Percentiles rank a stretch among this genome's conserved stretches.
phyloP scores from a whole-genome alignment of 2,888 invertebrate species.

The Carabus problematicus region DNA sequence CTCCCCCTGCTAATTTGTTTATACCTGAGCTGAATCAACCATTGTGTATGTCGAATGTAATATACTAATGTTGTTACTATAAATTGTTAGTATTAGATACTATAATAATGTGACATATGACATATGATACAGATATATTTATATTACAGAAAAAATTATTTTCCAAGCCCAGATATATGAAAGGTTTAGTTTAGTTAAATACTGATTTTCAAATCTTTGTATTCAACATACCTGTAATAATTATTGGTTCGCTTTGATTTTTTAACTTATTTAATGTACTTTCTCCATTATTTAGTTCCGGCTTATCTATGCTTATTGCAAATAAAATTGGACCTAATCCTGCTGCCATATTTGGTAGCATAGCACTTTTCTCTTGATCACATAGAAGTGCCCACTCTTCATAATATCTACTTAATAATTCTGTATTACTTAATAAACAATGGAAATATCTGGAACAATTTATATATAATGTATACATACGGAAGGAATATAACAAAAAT shows the following conservation, averaged over 20 bases:
- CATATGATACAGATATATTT: too few relatives aligned
- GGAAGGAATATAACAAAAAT: slow-evolving; percentile 19
- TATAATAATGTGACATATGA: too few relatives aligned
- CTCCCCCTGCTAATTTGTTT: too few relatives aligned
- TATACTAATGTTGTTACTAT: too few relatives aligned
- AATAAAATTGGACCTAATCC: slow-evolving; percentile 89
- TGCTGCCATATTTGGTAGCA: slow-evolving; percentile 85
- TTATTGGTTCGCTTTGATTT: slow-evolving; percentile 70
- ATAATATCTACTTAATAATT: slow-evolving; percentile 73
- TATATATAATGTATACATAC: slow-evolving; percentile 15
- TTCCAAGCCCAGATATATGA: too few relatives aligned
- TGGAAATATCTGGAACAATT: slow-evolving; percentile 69
- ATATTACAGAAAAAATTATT: too few relatives aligned
- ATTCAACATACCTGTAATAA: slow-evolving; percentile 64
- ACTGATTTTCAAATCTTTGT: background rate
- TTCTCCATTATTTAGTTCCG: slow-evolving; percentile 73
- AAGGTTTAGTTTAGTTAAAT: too few relatives aligned
- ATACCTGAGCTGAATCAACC: too few relatives aligned
- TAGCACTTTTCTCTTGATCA: slow-evolving; percentile 78
- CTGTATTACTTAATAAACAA: slow-evolving; percentile 73
- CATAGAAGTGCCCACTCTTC: slow-evolving; percentile 86
- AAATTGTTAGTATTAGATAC: too few relatives aligned
- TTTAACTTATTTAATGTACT: slow-evolving; percentile 60
- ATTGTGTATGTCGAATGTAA: too few relatives aligned
- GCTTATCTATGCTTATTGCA: slow-evolving; percentile 89